Base-by-base conservation (phyloP, 2,888 invertebrate genomes). In the Ophioninae sp. region DNA sequence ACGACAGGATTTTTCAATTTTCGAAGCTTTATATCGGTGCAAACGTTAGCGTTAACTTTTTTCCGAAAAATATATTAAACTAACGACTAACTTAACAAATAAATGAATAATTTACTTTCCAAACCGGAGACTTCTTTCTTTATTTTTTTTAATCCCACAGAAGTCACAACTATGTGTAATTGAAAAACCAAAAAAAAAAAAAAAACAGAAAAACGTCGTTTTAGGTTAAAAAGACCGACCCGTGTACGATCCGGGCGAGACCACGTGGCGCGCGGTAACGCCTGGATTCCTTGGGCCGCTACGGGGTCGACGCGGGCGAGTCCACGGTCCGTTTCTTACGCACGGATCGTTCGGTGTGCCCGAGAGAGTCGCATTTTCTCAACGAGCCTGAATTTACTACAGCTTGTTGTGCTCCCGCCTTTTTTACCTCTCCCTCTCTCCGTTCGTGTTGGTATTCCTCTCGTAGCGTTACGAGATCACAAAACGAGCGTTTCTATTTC, bases 291-390 rank as follows among this genome's bases (percentile, higher is more conserved):
- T 84, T 67, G 85, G 81, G 75, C 76, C 81, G 76, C 69, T 79
- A 86, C 85, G 87, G 87, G 87, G 87, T 85, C 82, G 76, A 85
- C 87, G 85, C 74, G 82, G 79, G 78, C 68, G 39, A 63, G 58
- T 56, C 81, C 87, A 88, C 83, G 87, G 83, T 59, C 39, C 41
- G 58, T 72, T 56, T 65, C 65, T 64, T 64, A 74, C 83, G 75
- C 79, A 72, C 75, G 81, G 56, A 79, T 84, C 64, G 64, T 64
- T 74, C 56, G 41, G 64, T 72, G 64, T 72, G 64, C 71, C 59
- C 84, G 61, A 68, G 58, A 74, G 74, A 71, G 71, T 37, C 72
- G 82, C 73, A 79, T 83, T 84, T 68, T 74, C 56, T 79, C 71
- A 69, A 63, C 59, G 22, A 56, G 56, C 59, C 68, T 67, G 59